Evolutionary conservation across 2,797 vertebrate genomes (phyloP), one percentile per base, ranked within the genome.

Genomic region (Adelosebastes latens): DNA sequence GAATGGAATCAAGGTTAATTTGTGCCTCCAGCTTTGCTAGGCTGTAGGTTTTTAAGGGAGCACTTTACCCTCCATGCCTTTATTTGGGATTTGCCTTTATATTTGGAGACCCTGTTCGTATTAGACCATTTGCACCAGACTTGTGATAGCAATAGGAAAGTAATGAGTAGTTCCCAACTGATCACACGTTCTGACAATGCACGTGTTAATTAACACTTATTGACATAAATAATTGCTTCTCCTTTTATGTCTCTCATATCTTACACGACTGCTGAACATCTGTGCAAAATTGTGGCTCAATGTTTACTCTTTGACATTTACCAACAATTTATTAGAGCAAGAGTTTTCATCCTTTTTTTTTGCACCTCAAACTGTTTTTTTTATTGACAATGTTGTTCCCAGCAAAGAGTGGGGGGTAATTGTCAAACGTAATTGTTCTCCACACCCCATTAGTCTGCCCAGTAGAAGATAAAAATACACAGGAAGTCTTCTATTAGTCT

Each of bases 1-100:
- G 67, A 77, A 84, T 66, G 59, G 22, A 58, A 46, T 74, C 53
- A 49, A 36, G 46, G 31, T 49, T 24, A n/a, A 56, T 39, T 53
- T 18, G 68, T 25, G 22, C 22, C 76, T 13, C 22, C 69, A 76
- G 71, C 29, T 36, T 58, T 55, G 27, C 24, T 12, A 6, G 5
- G 24, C 6, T 5, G 36, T 5, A 18, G 27, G 8, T 72, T 75
- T 60, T n/a, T n/a, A n/a, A 18, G 49, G 22, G 8, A 71, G 34
- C 14, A 32, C 22, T 14, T 25, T 11, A 46, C 3, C 6, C 6
- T 6, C 4, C n/a, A 14, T 3, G 20, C 46, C 25, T 56, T 64
- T 8, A 16, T 62, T 39, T 24, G 1, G 4, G 27, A 58, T 14
- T 18, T 3, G 36, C n/a, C 18, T n/a, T 61, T 46, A 8, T 39